Base-by-base conservation (phyloP, 2,113 vertebrate species). In the Cyanoderma ruficeps region DNA sequence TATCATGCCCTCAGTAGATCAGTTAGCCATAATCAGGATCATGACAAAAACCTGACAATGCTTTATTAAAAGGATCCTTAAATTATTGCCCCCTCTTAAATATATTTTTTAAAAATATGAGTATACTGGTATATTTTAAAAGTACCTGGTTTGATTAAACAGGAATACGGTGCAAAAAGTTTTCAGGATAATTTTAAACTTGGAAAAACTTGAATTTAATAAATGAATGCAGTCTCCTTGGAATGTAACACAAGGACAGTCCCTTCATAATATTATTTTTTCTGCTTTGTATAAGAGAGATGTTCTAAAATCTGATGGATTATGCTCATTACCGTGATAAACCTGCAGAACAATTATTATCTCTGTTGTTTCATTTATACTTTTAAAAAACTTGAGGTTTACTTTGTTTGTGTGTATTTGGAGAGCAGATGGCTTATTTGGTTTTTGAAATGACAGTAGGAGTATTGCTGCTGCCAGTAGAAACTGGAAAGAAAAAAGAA, bases 381-480 rank as follows among this genome's bases (percentile, higher is more conserved):
- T 92, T 89, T 85, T 25, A 15, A 78, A 84, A 90, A 93, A 21
- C 20, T 68, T 56, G 35, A 5, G 2, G 7, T 33, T 69, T 68
- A 76, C 28, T 67, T 71, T 67, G 5, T 50, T 65, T 74, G 6
- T 78, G 25, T 68, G 46, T 49, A 61, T 57, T 80, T 56, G 27
- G 49, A 79, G 57, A 96, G 47, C 94, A 97, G 95, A 94, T 96
- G 94, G 93, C 53, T 91, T 90, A 30, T 94, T 92, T 93, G 72
- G 72, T 95, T 87, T 96, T 95, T 93, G 63, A 95, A 91, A 82
- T 80, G 39, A 86, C 25, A 68, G 41, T 71, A 85, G 23, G 44
- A 91, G 27, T 60, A 86, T 59, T 80, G 42, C 83, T 59, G 50
- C 39, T 89, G 39, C 61, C 30, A 70, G 68, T 46, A 82, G 78